Evolutionary conservation across 1,140 invertebrate genomes (phyloP), one percentile per base, ranked within the genome.

Genomic region (Zophobas morio): DNA sequence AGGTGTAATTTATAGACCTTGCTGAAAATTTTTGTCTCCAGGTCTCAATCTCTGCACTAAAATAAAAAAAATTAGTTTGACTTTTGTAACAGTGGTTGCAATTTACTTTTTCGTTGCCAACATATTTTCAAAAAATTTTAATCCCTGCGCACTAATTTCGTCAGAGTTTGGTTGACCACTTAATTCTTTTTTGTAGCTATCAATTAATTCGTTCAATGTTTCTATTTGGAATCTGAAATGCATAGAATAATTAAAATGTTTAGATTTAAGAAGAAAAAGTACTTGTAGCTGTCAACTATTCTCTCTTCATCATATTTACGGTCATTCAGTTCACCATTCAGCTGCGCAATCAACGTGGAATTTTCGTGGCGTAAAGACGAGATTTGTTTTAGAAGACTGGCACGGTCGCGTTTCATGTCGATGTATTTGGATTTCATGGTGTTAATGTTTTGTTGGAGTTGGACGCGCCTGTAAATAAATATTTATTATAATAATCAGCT

Each of bases 381-480:
- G 6, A 72, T 51, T 51, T 72, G 70, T 34, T 72, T 20, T 35
- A 72, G 42, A 32, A 37, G 33, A 72, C 8, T 5, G 1, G 35
- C 53, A n/a, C 70, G 42, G 8, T 72, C 53, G 1, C 37, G 47
- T 49, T 56, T 72, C 70, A 72, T 72, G 36, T 72, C 70, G 6
- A 53, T 1, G 36, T 72, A 72, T 39, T 72, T 35, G 34, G 47
- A 33, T 72, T 72, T 72, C 70, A 72, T 72, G 1, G 34, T 72
- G 2, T 75, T 77, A 5, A 80, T 63, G 8, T 72, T 77, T 70
- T 81, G 51, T 53, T 81, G 74, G 0, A 81, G 46, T 37, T 79
- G 70, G 20, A 81, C 70, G 20, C 81, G 72, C 42, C 81, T 79
- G 8, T n/a, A n/a, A n/a, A n/a, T n/a, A 74, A 49, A 57, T 36